Conservation (phyloP, 2,797 vertebrate species). For the Nyctalus aviator region DNA sequence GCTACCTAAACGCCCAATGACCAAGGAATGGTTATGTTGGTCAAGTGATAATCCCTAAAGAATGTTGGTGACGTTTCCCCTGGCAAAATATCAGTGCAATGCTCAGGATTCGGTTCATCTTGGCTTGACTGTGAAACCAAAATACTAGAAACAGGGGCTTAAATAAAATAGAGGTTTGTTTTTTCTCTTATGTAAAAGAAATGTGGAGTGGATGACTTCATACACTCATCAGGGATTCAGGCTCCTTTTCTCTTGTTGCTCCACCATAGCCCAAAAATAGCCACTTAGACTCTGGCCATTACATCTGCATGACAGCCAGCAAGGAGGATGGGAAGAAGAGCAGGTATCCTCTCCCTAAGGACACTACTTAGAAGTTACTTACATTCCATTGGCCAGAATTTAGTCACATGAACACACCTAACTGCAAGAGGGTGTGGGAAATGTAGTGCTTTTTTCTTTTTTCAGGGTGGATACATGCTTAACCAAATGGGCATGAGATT, state of each 20-base stretch:
- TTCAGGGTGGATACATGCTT: background rate
- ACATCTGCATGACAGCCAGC: background rate
- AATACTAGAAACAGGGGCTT: background rate
- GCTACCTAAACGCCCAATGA: background rate
- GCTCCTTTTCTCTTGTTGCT: background rate
- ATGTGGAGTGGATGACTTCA: background rate
- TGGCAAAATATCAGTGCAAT: background rate
- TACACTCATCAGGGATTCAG: background rate
- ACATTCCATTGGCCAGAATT: background rate
- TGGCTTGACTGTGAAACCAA: background rate
- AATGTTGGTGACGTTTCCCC: background rate
- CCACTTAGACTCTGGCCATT: background rate
- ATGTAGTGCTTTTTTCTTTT: background rate
- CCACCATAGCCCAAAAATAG: background rate
- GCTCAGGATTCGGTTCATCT: background rate
- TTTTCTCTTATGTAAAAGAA: background rate
- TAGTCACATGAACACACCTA: background rate
- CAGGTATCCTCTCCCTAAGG: background rate
- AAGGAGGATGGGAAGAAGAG: background rate
- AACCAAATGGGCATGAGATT: slow-evolving; percentile 18
- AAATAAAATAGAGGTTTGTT: background rate
- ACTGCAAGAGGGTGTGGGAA: slow-evolving; percentile 49
- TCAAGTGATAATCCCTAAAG: background rate
- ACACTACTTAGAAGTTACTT: background rate
- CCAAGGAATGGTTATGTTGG: background rate